phyloP scores from a whole-genome alignment of 2,888 invertebrate genomes.

The Ctena decussata region DNA sequence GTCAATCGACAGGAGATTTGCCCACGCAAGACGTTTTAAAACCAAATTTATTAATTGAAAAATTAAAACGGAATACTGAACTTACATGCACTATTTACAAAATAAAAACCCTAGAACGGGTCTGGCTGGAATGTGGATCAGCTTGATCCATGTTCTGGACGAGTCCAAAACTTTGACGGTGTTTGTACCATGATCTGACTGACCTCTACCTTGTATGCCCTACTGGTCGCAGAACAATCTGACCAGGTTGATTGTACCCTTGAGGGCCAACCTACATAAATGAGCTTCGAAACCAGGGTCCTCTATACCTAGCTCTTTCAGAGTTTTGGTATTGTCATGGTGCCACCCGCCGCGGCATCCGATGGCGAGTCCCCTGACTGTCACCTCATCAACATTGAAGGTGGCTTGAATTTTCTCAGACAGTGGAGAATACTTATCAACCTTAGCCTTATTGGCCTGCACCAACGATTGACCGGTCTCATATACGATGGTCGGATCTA shows the following conservation, averaged over 20 bases:
- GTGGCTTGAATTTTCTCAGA: neutral
- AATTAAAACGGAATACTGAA: too few species aligned
- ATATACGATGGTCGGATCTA: constrained; percentile 29
- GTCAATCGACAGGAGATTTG: too few species aligned
- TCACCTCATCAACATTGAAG: neutral
- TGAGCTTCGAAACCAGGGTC: constrained; percentile 18
- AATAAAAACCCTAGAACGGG: too few species aligned
- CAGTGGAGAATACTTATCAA: constrained; percentile 13
- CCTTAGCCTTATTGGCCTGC: constrained; percentile 9
- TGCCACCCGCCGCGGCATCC: constrained; percentile 15
- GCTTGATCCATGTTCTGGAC: too few species aligned
- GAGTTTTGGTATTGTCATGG: neutral
- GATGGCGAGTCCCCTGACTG: neutral
- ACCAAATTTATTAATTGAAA: too few species aligned
- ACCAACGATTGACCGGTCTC: neutral
- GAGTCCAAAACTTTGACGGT: too few species aligned
- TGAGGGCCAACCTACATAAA: constrained; percentile 22
- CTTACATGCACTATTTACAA: too few species aligned
- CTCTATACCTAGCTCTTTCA: neutral
- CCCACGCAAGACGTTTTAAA: too few species aligned
- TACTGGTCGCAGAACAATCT: constrained; percentile 21
- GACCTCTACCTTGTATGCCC: too few species aligned
- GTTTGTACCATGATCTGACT: too few species aligned
- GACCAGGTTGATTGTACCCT: constrained; percentile 34
- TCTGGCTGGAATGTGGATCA: too few species aligned